A percentile compares a stretch with the other conserved stretches of the same genome.
Evolutionary conservation across 2,888 invertebrate genomes (phyloP).

Genomic region (Seladonia tumulorum): DNA sequence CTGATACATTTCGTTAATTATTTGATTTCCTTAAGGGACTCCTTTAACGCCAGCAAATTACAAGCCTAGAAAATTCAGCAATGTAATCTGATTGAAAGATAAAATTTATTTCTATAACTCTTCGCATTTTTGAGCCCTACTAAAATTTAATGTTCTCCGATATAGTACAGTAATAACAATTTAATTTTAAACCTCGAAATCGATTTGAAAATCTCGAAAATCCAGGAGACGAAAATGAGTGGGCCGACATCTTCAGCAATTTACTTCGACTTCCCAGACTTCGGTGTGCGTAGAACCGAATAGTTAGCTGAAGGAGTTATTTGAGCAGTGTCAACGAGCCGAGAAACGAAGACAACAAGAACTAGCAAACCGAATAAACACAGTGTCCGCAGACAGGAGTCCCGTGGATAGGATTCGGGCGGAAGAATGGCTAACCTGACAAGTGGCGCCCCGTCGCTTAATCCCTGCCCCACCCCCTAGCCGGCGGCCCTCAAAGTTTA

Average conservation of each 20-base stretch:
- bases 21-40: no score
- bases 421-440: conserved; percentile 70
- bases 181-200: no score
- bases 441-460: conserved; percentile 80
- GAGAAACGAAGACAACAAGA: background rate
- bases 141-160: no score
- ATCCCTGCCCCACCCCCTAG: conserved; percentile 65
- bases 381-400: background rate
- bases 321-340: background rate
- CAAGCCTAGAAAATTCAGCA: no score
- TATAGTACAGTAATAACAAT: no score
- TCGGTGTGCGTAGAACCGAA: background rate
- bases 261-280: background rate
- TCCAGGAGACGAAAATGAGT: background rate
- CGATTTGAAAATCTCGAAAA: background rate
- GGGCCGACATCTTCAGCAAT: background rate
- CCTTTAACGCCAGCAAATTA: no score
- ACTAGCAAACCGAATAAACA: background rate
- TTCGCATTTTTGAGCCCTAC: no score
- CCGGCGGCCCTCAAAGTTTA: conserved; percentile 75
- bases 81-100: no score
- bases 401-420: conserved; percentile 34
- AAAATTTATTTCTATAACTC: no score
- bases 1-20: no score
- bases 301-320: background rate